Base-by-base conservation (phyloP, 2,113 vertebrate genomes). In the Tachysurus vachellii region DNA sequence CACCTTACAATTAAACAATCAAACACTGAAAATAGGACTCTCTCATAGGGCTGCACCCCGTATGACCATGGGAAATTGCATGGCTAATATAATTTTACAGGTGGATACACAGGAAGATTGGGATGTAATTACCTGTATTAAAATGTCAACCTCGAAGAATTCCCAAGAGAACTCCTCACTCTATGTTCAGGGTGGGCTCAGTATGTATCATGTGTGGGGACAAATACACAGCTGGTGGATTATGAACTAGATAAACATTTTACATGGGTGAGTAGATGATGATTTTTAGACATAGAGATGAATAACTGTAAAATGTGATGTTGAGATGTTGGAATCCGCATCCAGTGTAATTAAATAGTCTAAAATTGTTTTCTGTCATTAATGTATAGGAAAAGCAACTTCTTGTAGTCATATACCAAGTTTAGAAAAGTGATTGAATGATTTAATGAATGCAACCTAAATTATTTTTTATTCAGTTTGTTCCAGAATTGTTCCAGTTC, bases 1-100 rank as follows among this genome's bases (percentile, higher is more conserved):
- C 75, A 81, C 80, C 71, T 79, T 70, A 85, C 80, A 70, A 86
- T 84, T 86, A 90, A 88, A 90, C 88, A 90, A 90, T 88, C 80
- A 90, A 90, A 90, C 76, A 88, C 83, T 80, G 56, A 81, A 76
- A 82, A 88, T 68, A 84, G 76, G 54, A 81, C 76, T 83, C 75
- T 54, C 82, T 80, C 66, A 82, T 62, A 76, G 86, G 81, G 84
- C 76, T 59, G 61, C 80, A 57, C 47, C 83, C 86, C 87, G 81
- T 76, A 86, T 86, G 88, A 88, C 88, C 89, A 89, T 85, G 88
- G 89, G 91, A 90, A 87, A 88, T 84, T 47, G 89, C 89, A 83
- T 87, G 62, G 89, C 88, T 89, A 91, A 92, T 90, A 88, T 73
- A 81, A 90, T 93, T 92, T 91, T 88, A 75, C 86, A 90, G 88